Evolutionary conservation across 2,797 vertebrate species (phyloP).

Genomic region (Manis pentadactyla): DNA sequence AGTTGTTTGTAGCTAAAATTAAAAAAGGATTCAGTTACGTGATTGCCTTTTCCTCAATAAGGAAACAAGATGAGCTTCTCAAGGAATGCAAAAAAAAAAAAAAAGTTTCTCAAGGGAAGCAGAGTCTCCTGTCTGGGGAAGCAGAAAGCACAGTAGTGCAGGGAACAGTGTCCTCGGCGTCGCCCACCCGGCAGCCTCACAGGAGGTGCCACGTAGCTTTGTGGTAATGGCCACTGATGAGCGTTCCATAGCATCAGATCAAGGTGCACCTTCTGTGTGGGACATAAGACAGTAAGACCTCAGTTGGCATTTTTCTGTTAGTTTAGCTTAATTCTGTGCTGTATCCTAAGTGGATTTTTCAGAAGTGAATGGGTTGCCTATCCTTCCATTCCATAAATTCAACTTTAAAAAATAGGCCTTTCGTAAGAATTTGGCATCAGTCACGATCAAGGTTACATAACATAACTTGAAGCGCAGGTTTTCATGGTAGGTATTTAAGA

Average conservation of each 20-base stretch:
- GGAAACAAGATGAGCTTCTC: background rate
- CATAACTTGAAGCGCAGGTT: background rate
- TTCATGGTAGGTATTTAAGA: background rate
- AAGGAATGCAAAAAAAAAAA: background rate
- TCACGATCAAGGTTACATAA: background rate
- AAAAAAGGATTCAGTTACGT: background rate
- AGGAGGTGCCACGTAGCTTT: background rate
- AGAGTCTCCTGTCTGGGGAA: background rate
- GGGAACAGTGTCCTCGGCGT: background rate
- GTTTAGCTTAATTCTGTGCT: background rate
- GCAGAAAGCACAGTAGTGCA: background rate
- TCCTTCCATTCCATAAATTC: background rate
- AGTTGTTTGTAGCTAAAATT: background rate
- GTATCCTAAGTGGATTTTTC: background rate
- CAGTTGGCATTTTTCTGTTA: background rate
- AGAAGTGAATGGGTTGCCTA: background rate
- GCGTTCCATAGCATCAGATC: background rate
- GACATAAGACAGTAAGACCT: background rate
- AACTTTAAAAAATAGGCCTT: constrained; percentile 2
- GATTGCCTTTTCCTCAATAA: background rate
- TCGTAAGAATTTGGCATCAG: background rate
- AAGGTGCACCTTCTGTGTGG: background rate
- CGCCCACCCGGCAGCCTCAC: too few relatives aligned
- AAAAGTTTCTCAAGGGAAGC: background rate
- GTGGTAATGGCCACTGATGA: background rate